phyloP scores from a whole-genome alignment of 1,140 invertebrate species.

The Microplitis mediator region DNA sequence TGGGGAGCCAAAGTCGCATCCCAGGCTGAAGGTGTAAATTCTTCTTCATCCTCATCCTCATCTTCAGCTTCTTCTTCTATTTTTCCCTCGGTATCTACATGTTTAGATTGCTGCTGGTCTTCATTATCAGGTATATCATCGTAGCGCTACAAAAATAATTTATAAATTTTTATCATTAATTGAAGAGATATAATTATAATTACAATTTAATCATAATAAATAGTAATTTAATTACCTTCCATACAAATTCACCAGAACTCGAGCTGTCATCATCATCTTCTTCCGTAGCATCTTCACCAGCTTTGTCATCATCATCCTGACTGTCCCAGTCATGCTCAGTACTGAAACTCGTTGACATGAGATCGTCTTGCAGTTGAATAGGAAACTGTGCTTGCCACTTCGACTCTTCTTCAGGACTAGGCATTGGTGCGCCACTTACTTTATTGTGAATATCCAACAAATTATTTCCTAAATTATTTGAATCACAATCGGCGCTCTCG shows the following conservation, averaged over 20 bases:
- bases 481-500: conserved; percentile 47
- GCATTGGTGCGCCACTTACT: conserved; percentile 49
- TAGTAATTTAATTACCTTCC: conserved; percentile 67
- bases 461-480: conserved; percentile 9
- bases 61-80: conserved; percentile 50
- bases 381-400: conserved; percentile 58
- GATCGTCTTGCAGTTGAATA: conserved; percentile 51
- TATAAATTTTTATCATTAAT: background rate
- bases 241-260: conserved; percentile 77
- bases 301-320: conserved; percentile 45
- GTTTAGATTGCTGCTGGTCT: background rate
- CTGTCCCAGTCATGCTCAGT: conserved; percentile 54
- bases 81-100: conserved; percentile 15
- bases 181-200: conserved; percentile 16
- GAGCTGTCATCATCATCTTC: conserved; percentile 56
- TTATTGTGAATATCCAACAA: conserved; percentile 14
- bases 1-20: conserved; percentile 64
- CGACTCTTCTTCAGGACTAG: conserved; percentile 58
- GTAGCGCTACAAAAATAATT: conserved; percentile 43
- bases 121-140: conserved; percentile 39
- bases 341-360: conserved; percentile 59
- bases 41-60: conserved; percentile 58
- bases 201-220: conserved; percentile 27
- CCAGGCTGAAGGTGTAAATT: conserved; percentile 68
- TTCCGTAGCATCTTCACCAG: conserved; percentile 40